Base-by-base conservation (phyloP, 2,888 invertebrate genomes). In the Euplexia lucipara region DNA sequence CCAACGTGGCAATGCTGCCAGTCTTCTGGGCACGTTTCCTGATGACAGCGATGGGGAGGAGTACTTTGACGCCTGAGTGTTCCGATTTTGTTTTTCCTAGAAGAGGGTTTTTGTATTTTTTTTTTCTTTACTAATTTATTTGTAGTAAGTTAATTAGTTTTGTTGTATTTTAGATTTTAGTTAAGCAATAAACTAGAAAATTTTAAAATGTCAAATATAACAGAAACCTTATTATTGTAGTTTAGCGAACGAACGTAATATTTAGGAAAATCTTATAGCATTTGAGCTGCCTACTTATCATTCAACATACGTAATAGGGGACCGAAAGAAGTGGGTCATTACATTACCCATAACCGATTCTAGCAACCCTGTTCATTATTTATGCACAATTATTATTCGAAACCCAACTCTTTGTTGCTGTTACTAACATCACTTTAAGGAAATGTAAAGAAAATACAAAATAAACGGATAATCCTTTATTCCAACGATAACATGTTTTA, bases 321-420 rank as follows among this genome's bases (percentile, higher is more conserved):
- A 52, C 56, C 34, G 3, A 44, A 61, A 45, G n/a, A 73, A 62
- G 35, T 41, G 32, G 68, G 56, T 62, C 48, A 45, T 68, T 53
- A 57, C 30, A 45, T 34, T 44, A 47, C 56, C 52, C 42, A 34
- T 67, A 73, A 61, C 44, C 47, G 48, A 68, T 57, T 48, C 35
- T 10, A 26, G 54, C 37, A 32, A 68, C 74, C 68, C 35, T 34
- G 7, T 61, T 73, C 18, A 57, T 68, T 67, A 71, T 71, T 73
- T 60, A 71, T 67, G 39, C 51, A 67, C 49, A 60, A 56, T 71
- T 66, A 66, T 54, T 48, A 58, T 30, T 14, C 35, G 58, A 14
- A 45, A 37, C 45, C 67, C 49, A 26, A 39, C 5, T 57, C 53
- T 32, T 42, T 30, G 57, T 30, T 16, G 32, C n/a, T 30, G 16